Evolutionary conservation across 2,888 invertebrate genomes (phyloP).

Genomic region (Sepioteuthis lessoniana): DNA sequence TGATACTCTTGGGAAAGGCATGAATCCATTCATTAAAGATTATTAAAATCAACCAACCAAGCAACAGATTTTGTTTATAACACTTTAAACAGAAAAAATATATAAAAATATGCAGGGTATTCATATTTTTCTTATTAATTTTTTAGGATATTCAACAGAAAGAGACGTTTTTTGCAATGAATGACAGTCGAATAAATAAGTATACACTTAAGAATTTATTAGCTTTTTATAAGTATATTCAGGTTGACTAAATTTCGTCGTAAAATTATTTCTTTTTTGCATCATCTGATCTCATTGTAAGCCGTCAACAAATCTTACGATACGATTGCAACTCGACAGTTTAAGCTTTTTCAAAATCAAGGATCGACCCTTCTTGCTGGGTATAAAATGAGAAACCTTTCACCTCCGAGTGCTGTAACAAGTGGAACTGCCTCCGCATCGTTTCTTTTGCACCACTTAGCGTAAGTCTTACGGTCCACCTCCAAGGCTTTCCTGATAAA

Average conservation of each 20-base stretch:
- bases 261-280: neutral
- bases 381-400: neutral
- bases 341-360: neutral
- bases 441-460: no score
- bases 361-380: neutral
- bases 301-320: neutral
- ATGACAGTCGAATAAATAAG: no score
- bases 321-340: neutral
- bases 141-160: no score
- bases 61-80: neutral
- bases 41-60: no score
- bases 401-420: neutral
- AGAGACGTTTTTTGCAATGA: no score
- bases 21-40: no score
- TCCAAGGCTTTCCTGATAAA: neutral
- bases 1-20: no score
- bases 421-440: neutral
- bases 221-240: neutral
- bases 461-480: no score
- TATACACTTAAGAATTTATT: neutral
- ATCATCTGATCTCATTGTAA: neutral
- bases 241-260: neutral
- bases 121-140: no score
- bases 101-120: no score
- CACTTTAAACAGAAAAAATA: neutral